A percentile compares a stretch with the other conserved stretches of the same genome.
phyloP scores from a whole-genome alignment of 2,797 vertebrate species.

The Nyctalus aviator region DNA sequence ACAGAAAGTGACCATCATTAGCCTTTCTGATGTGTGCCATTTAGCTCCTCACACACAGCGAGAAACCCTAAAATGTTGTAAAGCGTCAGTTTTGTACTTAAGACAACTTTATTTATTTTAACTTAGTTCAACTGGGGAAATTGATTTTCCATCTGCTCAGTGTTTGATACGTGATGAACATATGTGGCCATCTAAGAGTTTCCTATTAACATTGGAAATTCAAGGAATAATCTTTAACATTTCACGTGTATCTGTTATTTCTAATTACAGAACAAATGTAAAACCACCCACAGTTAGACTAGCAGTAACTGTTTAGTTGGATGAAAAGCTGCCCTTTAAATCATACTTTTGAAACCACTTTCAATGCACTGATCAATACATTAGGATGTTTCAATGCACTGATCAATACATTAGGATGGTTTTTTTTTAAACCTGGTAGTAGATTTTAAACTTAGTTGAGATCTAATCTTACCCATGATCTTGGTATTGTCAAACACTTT shows the following conservation, averaged over 20 bases:
- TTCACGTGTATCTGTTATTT: conserved; percentile 18
- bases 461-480: background rate
- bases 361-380: background rate
- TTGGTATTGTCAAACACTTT: background rate
- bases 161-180: background rate
- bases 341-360: background rate
- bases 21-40: background rate
- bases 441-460: background rate
- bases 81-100: background rate
- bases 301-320: background rate
- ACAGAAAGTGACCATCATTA: background rate
- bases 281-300: background rate
- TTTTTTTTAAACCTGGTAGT: background rate
- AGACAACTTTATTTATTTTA: background rate
- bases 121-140: background rate
- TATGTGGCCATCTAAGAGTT: background rate
- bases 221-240: background rate
- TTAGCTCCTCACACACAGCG: background rate
- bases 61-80: conserved; percentile 10
- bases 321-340: background rate
- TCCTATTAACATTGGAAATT: background rate
- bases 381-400: background rate
- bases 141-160: conserved; percentile 12
- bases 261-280: conserved; percentile 28
- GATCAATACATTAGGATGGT: background rate